Evolutionary conservation across 1,140 invertebrate genomes (phyloP), one percentile per base, ranked within the genome.

Genomic region (Sycobia sp.): DNA sequence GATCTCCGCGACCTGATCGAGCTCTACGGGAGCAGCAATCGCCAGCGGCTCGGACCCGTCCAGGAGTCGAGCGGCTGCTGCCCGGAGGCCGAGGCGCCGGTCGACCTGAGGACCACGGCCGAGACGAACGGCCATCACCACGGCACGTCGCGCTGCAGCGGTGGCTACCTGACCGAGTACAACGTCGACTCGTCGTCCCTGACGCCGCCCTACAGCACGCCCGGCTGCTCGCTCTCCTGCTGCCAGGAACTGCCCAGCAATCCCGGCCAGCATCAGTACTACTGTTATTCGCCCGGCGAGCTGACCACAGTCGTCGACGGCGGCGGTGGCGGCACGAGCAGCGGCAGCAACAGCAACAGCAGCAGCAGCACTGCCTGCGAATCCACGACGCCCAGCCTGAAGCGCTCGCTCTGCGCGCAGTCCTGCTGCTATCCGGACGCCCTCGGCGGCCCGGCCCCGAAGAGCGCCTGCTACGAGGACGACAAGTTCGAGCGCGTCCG

Each of bases 1-100:
- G 78, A 85, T 32, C 71, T 87, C 0, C 68, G 82, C 3, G 75
- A 74, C 16, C 81, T 83, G 27, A 79, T 77, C 18, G 70, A 71
- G 0, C 66, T 78, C 1, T 65, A 75, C 3, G 71, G 76, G 34
- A 71, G 74, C 4, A 72, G 75, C 44, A 71, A 74, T 0, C 66
- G 82, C 9, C 81, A 83, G 53, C 65, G 81, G 18, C 60, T 83
- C 0, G 76, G 74, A 3, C 62, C 62, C 3, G 16, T 43, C 9
- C 53, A 50, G 69, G 78, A 69, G 54, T n/a, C n/a, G n/a, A n/a
- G n/a, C n/a, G n/a, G n/a, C n/a, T n/a, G n/a, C n/a, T n/a, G n/a
- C n/a, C n/a, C n/a, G n/a, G 29, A 32, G 11, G 29, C 29, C 29
- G 77, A 83, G 46, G 78, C 79, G 61, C 82, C 84, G 58, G 82